Evolutionary conservation across 2,888 invertebrate genomes (phyloP), one percentile per base, ranked within the genome.

Genomic region (Spodoptera exigua): DNA sequence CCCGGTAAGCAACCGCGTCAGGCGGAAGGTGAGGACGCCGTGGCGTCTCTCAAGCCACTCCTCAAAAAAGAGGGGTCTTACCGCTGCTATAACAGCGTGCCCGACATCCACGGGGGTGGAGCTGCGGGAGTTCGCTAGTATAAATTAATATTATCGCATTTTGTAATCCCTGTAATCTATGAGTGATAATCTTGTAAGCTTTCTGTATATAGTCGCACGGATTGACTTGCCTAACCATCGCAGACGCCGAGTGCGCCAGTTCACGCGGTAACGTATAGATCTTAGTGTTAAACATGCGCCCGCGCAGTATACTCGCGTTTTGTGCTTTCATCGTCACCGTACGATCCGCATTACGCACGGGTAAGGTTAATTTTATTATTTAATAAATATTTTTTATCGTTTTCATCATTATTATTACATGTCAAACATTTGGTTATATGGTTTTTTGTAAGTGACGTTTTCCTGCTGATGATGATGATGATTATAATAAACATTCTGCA

Each of bases 281-380:
- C 11, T 27, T 53, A 84, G 85, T 86, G 61, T 70, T 61, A 80
- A 80, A 66, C 63, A 87, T 87, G 87, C 78, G 78, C 56, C 18
- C 14, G 72, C 68, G 80, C 62, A 60, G 46, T 11, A 37, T 71
- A 62, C 16, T 79, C 61, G 76, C 64, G 76, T 59, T 63, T 58
- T 60, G 68, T 70, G 66, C 56, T 62, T 21, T 74, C 5, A 64
- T 66, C 45, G 39, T 56, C 11, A 36, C 44, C 43, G 71, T 56
- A 39, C 71, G 56, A 45, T 81, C 70, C 34, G 36, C 67, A 1
- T 37, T 81, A 12, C 78, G 68, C 10, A 76, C 72, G 63, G 83
- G 83, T 71, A 37, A 2, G 41, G 43, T 36, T 51, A 18, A 34
- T n/a, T n/a, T 16, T 47, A 16, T 13, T 40, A 34, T 41, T 46